Percentiles rank a stretch among this genome's conserved stretches.
These are phyloP conservation scores for Calypte anna DNA, from an alignment of 2,113 vertebrate genomes.

Conservation along the genomic window DNA sequence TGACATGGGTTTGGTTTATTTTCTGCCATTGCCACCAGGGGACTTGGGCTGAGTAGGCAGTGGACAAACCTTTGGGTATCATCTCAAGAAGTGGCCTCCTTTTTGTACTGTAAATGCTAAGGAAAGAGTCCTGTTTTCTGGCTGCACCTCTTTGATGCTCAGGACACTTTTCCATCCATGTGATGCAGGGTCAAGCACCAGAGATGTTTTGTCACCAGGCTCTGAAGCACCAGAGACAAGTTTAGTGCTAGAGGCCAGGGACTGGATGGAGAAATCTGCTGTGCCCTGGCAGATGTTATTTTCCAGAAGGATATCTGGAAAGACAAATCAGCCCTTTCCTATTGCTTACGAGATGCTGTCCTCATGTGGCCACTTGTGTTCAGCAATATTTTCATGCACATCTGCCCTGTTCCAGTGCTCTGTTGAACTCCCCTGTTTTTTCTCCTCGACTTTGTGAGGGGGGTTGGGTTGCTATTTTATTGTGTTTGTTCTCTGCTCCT, in stretches of 20 bases:
- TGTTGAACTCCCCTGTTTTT: background rate
- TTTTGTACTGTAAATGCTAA: background rate
- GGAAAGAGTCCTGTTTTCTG: background rate
- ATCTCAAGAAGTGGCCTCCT: background rate
- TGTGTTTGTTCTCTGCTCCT: background rate
- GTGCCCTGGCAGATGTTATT: background rate
- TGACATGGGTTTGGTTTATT: background rate
- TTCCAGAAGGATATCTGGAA: background rate
- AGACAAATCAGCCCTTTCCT: background rate
- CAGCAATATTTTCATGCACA: background rate
- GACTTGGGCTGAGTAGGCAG: background rate
- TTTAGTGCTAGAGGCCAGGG: background rate
- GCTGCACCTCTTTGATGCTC: background rate
- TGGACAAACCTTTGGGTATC: background rate
- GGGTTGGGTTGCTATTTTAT: background rate
- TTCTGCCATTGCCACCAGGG: background rate
- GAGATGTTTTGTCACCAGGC: background rate
- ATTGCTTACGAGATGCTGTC: constrained; percentile 43
- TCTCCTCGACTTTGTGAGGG: background rate
- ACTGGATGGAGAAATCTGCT: background rate
- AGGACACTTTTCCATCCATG: background rate
- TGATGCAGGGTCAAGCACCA: background rate
- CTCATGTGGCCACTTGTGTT: constrained; percentile 2
- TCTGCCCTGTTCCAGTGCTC: background rate
- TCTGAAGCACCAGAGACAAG: background rate